These are phyloP conservation scores for Muschampia plurimacula DNA, from an alignment of 2,888 invertebrate genomes.

Conservation along the genomic window DNA sequence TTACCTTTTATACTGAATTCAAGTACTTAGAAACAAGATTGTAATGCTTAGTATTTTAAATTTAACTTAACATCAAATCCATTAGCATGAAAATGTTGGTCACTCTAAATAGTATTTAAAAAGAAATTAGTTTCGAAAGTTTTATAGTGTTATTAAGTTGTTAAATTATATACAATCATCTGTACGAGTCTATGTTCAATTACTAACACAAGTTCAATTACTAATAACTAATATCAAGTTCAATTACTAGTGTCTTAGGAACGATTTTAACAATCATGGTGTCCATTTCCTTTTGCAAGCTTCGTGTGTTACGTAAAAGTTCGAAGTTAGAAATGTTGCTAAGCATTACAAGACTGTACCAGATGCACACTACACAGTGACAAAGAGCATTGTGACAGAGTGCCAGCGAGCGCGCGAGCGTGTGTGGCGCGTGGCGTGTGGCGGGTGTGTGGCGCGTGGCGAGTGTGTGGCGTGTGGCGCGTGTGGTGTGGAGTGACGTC, in stretches of 20 bases:
- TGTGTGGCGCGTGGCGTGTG: slow-evolving; percentile 34
- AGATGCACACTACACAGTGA: slow-evolving; percentile 52
- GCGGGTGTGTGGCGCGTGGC: slow-evolving; percentile 43
- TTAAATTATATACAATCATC: no score
- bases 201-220: no score
- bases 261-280: no score
- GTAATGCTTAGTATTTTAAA: slow-evolving; percentile 16
- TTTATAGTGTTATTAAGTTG: no score
- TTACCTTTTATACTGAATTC: slow-evolving; percentile 6
- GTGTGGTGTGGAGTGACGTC: slow-evolving; percentile 46
- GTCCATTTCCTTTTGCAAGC: no score
- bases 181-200: no score
- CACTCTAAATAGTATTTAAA: no score
- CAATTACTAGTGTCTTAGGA: no score
- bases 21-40: slow-evolving; percentile 3
- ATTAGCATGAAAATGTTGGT: neutral
- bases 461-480: slow-evolving; percentile 3
- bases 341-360: slow-evolving; percentile 1
- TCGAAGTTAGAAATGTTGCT: neutral
- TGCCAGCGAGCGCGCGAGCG: slow-evolving; percentile 47
- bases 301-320: neutral
- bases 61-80: neutral
- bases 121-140: no score
- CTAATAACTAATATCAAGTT: no score
- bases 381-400: slow-evolving; percentile 49